phyloP scores from a whole-genome alignment of 2,888 invertebrate species.

The Dicyrtomina minuta region DNA sequence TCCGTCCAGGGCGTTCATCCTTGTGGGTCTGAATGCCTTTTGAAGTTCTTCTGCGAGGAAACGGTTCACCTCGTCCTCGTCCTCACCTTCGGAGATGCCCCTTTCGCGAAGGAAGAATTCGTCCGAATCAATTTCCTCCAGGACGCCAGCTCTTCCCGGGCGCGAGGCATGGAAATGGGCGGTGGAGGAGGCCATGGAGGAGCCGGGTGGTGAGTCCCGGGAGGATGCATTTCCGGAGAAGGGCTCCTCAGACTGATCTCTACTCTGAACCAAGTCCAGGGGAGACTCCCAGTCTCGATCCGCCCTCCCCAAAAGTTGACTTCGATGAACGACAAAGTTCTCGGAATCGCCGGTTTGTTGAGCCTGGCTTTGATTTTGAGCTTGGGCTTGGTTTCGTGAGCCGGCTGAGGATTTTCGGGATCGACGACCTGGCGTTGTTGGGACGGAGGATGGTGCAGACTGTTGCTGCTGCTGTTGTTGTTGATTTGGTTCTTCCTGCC shows the following conservation, averaged over 20 bases:
- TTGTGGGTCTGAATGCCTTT: constrained; percentile 67
- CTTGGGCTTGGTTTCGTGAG: too few species aligned
- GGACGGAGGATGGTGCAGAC: not conserved
- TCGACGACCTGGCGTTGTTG: not conserved
- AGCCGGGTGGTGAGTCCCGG: constrained; percentile 45
- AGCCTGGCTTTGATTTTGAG: constrained; percentile 4
- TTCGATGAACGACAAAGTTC: constrained; percentile 26
- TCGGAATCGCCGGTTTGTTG: not conserved
- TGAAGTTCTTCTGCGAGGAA: constrained; percentile 77
- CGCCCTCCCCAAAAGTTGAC: constrained; percentile 46
- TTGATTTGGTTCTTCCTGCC: too few species aligned
- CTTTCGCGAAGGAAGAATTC: constrained; percentile 82
- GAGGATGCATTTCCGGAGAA: constrained; percentile 43
- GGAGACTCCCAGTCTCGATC: constrained; percentile 53
- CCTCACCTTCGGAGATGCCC: constrained; percentile 70
- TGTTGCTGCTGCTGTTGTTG: not conserved
- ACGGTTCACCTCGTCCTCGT: constrained; percentile 75
- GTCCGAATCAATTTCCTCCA: constrained; percentile 84
- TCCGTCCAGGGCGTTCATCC: constrained; percentile 58
- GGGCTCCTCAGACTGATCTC: constrained; percentile 51
- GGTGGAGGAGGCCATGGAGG: constrained; percentile 50
- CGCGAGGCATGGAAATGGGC: constrained; percentile 12
- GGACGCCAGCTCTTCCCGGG: constrained; percentile 58
- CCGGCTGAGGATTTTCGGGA: not conserved
- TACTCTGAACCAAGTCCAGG: constrained; percentile 42